A percentile compares a stretch with the other conserved stretches of the same genome.
Conservation (phyloP, 1,140 invertebrate species). For the Hycleus cichorii region DNA sequence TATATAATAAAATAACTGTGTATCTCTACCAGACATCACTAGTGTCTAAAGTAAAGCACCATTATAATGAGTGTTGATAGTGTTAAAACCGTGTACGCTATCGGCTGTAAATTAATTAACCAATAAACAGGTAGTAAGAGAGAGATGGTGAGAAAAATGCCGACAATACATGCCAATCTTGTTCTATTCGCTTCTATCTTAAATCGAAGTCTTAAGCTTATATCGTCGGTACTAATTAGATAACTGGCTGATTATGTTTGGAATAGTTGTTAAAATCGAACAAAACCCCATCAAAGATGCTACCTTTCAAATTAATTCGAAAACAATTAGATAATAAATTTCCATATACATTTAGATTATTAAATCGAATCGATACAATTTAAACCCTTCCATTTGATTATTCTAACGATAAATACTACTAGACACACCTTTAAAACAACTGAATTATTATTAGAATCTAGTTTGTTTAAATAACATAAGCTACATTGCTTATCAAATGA, state of each 20-base stretch:
- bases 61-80: slow-evolving; percentile 26
- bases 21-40: slow-evolving; percentile 23
- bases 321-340: background rate
- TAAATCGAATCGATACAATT: slow-evolving; percentile 3
- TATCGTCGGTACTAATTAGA: background rate
- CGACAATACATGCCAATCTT: slow-evolving; percentile 2
- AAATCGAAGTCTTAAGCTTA: background rate
- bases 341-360: background rate
- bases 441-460: slow-evolving; percentile 9
- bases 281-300: background rate
- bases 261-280: background rate
- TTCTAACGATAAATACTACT: slow-evolving; percentile 6
- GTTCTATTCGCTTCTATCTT: too few species aligned
- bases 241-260: background rate
- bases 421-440: slow-evolving; percentile 9
- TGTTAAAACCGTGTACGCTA: slow-evolving; percentile 23
- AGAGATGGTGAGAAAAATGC: background rate
- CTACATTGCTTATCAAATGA: slow-evolving; percentile 7
- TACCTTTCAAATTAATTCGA: background rate
- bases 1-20: slow-evolving; percentile 14
- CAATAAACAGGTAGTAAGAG: slow-evolving; percentile 8
- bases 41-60: slow-evolving; percentile 14
- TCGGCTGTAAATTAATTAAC: slow-evolving; percentile 28
- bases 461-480: slow-evolving; percentile 10
- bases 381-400: slow-evolving; percentile 1